These are phyloP conservation scores for Epizoanthus scotinus DNA, from an alignment of 92 coral and sea anemone species.

Conservation along the genomic window DNA sequence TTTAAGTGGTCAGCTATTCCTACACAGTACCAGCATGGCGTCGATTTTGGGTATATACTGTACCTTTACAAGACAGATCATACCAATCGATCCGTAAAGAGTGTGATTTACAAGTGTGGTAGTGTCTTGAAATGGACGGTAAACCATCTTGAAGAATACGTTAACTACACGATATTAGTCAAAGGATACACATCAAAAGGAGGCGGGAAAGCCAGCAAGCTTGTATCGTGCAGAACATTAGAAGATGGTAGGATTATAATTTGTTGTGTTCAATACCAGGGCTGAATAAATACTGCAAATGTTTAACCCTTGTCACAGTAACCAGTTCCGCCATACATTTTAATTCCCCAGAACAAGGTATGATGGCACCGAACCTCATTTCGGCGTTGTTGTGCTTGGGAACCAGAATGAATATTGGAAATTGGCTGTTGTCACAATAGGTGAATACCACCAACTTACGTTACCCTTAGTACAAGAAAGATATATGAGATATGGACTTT, in stretches of 20 bases:
- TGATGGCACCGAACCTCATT: too few species aligned
- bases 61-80: neutral
- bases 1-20: conserved; percentile 17
- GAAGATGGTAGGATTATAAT: conserved; percentile 23
- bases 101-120: neutral
- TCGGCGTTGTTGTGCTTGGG: too few species aligned
- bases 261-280: neutral
- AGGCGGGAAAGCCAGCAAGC: conserved; percentile 6
- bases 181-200: conserved; percentile 3
- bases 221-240: conserved; percentile 10
- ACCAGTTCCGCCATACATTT: neutral
- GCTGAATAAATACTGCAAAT: neutral
- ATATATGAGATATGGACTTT: too few species aligned
- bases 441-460: too few species aligned
- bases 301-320: too few species aligned
- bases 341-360: too few species aligned
- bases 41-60: neutral
- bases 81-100: neutral
- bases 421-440: too few species aligned
- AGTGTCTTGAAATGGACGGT: neutral
- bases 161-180: conserved; percentile 27
- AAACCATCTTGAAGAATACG: neutral
- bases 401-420: too few species aligned
- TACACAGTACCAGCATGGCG: neutral
- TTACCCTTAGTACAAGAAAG: too few species aligned